Conservation (phyloP, 1,140 invertebrate genomes). For the Cydia splendana region DNA sequence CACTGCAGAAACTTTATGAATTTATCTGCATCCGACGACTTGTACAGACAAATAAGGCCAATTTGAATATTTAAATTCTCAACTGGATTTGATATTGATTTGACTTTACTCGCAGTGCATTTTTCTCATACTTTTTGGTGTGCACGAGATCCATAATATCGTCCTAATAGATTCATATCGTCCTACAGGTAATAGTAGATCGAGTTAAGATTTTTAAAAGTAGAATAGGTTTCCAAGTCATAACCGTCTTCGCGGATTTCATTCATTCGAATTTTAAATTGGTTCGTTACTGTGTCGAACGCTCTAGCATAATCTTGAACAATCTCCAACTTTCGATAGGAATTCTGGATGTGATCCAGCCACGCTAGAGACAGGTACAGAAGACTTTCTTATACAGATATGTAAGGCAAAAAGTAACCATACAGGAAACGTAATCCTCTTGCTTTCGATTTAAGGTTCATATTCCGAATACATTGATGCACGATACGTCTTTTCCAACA, state of each 20-base stretch:
- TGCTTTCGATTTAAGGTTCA: neutral
- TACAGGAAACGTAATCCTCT: neutral
- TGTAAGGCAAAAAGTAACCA: neutral
- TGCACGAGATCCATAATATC: no score
- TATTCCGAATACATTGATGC: neutral
- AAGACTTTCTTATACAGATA: neutral
- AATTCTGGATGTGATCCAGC: constrained; percentile 32
- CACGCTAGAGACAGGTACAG: constrained; percentile 14
- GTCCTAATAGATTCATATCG: no score
- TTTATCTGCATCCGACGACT: neutral
- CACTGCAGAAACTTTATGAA: neutral
- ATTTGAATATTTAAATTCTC: no score
- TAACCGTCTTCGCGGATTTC: constrained; percentile 21
- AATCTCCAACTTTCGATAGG: constrained; percentile 29
- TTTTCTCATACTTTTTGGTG: no score
- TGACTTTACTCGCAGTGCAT: no score
- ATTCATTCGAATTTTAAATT: constrained; percentile 33
- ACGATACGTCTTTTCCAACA: neutral
- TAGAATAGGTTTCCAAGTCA: neutral
- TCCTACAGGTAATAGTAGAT: no score
- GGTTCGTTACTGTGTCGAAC: constrained; percentile 31
- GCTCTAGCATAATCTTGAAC: constrained; percentile 26
- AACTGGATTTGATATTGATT: no score
- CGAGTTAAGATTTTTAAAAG: neutral
- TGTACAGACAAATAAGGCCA: neutral